Evolutionary conservation across 2,888 invertebrate species (phyloP).

Genomic region (Erpobdella octoculata): DNA sequence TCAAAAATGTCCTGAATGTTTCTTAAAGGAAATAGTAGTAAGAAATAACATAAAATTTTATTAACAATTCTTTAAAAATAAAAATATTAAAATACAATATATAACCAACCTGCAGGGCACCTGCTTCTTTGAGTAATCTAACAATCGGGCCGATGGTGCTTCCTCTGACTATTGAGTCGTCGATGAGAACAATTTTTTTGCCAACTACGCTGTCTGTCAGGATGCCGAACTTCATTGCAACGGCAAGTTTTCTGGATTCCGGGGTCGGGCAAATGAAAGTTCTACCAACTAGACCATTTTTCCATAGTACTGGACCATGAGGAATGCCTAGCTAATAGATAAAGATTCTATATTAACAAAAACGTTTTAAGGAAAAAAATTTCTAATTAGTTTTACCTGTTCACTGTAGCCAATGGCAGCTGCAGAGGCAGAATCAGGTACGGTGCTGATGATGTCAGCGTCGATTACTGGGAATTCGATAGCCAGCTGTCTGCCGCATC

Average conservation of each 20-base stretch:
- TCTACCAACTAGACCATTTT: conserved; percentile 86
- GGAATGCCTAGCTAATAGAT: conserved; percentile 44
- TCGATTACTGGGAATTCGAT: conserved; percentile 74
- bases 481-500: conserved; percentile 85
- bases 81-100: not conserved
- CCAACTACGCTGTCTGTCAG: conserved; percentile 80
- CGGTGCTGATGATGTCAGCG: conserved; percentile 91
- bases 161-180: conserved; percentile 93
- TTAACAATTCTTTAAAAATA: not conserved
- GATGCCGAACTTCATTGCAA: conserved; percentile 93
- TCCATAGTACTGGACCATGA: conserved; percentile 80
- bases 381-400: too few relatives aligned
- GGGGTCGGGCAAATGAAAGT: conserved; percentile 96
- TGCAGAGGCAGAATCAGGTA: conserved; percentile 87
- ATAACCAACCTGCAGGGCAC: conserved; percentile 72
- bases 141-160: conserved; percentile 96
- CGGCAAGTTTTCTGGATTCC: conserved; percentile 79
- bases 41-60: not conserved
- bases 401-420: conserved; percentile 88
- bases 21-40: not conserved
- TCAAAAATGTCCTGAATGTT: not conserved
- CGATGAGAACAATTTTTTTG: conserved; percentile 80
- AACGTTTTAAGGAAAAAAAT: not conserved
- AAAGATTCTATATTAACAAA: not conserved
- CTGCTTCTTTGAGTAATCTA: conserved; percentile 78